Base-by-base conservation (phyloP, 2,797 vertebrate species). In the Delichon dasypus region DNA sequence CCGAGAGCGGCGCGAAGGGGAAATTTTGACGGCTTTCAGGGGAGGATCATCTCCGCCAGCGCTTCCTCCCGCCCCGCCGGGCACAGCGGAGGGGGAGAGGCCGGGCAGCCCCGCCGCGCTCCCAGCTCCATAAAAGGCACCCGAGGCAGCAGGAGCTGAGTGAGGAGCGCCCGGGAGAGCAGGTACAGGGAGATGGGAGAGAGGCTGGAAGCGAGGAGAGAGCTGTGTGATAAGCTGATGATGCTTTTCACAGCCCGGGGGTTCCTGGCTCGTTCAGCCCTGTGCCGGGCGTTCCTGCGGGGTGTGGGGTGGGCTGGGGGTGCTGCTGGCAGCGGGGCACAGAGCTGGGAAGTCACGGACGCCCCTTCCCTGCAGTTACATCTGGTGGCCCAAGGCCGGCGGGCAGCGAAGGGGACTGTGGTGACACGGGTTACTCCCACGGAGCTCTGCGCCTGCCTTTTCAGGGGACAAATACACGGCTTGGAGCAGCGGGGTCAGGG, bases 171-270 rank as follows among this genome's bases (percentile, higher is more conserved):
- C 12, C 73, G 27, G 34, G 45, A 53, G 66, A 60, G 88, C 72
- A 84, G 72, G 87, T 77, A 77, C 65, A 0, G 29, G 9, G 32
- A 48, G 42, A 20, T 13, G 48, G n/a, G 11, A 36, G 10, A 6
- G 25, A 3, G 2, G 4, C 48, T 77, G 75, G 38, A 21, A 25
- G 45, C 0, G 44, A 61, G 1, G 3, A 15, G 14, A 2, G 30
- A 40, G 55, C 47, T 16, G 7, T 5, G 12, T 0, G 26, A 12
- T 10, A 5, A 11, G 34, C 2, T 22, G 7, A 10, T 11, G 11
- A 6, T 4, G 29, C 19, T 48, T 51, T 18, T 20, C 38, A 9
- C 0, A 1, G 4, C 8, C 11, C 5, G 2, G 16, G 5, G 32
- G 10, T 2, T 66, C 32, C 26, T 18, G 70, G 51, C 25, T 65